These are phyloP conservation scores for Caerostris darwini DNA, from an alignment of 1,140 invertebrate species.

Conservation along the genomic window DNA sequence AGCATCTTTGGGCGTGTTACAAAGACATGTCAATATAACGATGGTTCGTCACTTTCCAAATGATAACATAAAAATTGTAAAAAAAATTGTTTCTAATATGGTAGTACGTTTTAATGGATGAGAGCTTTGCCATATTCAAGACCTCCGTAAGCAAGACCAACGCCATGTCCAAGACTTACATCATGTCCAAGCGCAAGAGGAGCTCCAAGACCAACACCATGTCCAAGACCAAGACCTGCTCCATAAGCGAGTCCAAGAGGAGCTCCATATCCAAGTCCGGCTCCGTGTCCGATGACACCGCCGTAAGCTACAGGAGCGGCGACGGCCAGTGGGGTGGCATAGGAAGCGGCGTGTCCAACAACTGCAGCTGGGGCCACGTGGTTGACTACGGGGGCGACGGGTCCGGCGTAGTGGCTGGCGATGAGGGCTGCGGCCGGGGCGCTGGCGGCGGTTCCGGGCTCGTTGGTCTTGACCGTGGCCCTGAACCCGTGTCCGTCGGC, in stretches of 20 bases:
- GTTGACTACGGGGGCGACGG: conserved; percentile 32
- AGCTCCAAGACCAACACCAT: not conserved
- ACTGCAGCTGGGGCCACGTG: conserved; percentile 50
- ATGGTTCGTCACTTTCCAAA: too few species aligned
- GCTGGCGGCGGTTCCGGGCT: conserved; percentile 63
- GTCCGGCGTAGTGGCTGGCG: conserved; percentile 43
- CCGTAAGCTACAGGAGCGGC: not conserved
- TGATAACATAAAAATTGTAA: too few species aligned
- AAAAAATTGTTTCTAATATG: too few species aligned
- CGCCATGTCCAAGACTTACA: not conserved
- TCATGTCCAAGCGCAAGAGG: not conserved
- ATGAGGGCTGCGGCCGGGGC: conserved; percentile 45
- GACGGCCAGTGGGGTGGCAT: not conserved
- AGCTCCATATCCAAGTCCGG: too few species aligned
- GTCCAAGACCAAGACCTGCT: not conserved
- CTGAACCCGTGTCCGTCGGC: conserved; percentile 78
- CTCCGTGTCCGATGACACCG: too few species aligned
- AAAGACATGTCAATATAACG: too few species aligned
- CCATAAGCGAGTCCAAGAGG: not conserved
- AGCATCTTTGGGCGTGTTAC: too few species aligned
- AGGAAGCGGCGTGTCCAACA: conserved; percentile 1
- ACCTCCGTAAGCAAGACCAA: not conserved
- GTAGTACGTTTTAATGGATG: not conserved
- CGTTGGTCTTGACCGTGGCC: conserved; percentile 71
- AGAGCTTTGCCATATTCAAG: not conserved